Evolutionary conservation across 2,888 invertebrate genomes (phyloP), one percentile per base, ranked within the genome.

Genomic region (Anthrax anthrax): DNA sequence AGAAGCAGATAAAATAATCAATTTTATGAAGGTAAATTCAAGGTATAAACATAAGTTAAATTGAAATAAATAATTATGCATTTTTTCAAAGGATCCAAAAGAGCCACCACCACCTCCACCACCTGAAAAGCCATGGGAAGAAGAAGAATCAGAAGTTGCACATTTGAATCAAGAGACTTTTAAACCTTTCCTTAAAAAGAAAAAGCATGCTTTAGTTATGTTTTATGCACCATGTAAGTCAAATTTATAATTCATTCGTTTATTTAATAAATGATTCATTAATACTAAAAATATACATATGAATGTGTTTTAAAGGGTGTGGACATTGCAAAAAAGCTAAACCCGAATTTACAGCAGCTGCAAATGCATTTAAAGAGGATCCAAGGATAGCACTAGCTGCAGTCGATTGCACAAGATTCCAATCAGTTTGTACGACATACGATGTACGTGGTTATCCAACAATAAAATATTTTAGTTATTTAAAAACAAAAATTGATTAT

Each of bases 181-280:
- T 67, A 80, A 81, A 56, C 63, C 75, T 40, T 75, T 81, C 43
- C 71, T 91, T 38, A 84, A 85, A 62, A 86, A 86, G 64, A 82
- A 88, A 68, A 89, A 88, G 58, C 88, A 91, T 67, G 84, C 82
- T 2, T 61, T 92, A 43, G 80, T 90, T 48, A 89, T 91, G 81
- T 92, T 91, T 68, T 91, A 91, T 65, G 90, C 91, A 0, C 91
- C 91, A 13, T 92, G 90, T 90, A 69, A 78, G 84, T 78, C 45
- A 13, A 38, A 32, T 42, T 19, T 17, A 2, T 14, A 8, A 19
- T 17, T 13, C 23, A n/a, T 16, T 29, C 8, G 12, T 10, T 4
- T 23, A 41, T 2, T 43, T 43, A 18, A 16, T 41, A 34, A 34
- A 34, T 36, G 1, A 36, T 36, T 36, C 16, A n/a, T 4, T 4